Base-by-base conservation (phyloP, 2,797 vertebrate genomes). In the Parauchenoglanis punctatus region DNA sequence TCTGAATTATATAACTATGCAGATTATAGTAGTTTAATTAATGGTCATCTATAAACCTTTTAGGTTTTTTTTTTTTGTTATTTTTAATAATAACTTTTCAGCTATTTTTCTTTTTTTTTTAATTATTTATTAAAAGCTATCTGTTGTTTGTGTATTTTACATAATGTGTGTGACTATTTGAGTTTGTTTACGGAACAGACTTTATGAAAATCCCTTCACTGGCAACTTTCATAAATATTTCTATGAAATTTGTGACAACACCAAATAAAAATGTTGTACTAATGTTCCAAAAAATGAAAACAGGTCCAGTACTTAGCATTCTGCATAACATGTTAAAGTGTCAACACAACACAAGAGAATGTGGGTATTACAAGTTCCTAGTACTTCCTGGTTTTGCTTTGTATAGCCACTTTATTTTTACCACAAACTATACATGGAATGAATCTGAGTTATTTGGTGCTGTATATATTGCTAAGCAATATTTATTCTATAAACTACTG, bases 351-450 rank as follows among this genome's bases (percentile, higher is more conserved):
- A 80, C 67, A 81, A 72, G 18, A 52, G 8, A 56, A 54, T 85
- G 83, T 73, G 83, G 87, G 87, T 72, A 73, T 65, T 44, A 35
- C 28, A 80, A n/a, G 20, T 88, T 88, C 87, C 68, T 75, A 58
- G 87, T 88, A 88, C 65, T 59, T 63, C 8, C 15, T 35, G 35
- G 31, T 72, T 67, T 85, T 81, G 17, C 46, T 54, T 81, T 75
- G 18, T 67, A 44, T 63, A 85, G 44, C 20, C 40, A 72, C 54
- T 40, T 73, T 81, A 82, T 85, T 82, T 85, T 63, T 72, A 85
- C 17, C 54, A 65, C 31, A 88, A 85, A 88, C 78, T 25, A 56
- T 82, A 82, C 87, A 82, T 58, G n/a, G 77, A 76, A 85, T 58
- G 11, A 82, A 61, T 44, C 28, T 5, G 25, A 4, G 20, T 46